Base-by-base conservation (phyloP, 2,888 invertebrate species). In the Allygus modestus region DNA sequence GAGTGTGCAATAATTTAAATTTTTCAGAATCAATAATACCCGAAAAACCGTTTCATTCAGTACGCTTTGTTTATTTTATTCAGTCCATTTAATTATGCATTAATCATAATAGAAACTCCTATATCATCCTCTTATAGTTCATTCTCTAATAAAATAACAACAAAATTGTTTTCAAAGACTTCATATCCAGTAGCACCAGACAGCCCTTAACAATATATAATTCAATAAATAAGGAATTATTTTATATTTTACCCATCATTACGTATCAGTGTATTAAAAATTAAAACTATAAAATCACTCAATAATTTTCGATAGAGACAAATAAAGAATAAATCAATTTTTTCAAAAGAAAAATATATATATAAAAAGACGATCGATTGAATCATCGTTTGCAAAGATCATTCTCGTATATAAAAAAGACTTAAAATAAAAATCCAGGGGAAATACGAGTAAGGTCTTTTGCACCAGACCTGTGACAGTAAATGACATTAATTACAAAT, bases 401-500 rank as follows among this genome's bases (percentile, higher is more conserved):
- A n/a, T n/a, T n/a, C 26, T 23, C 5, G 1, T 23, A 26, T 58
- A 58, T 58, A 58, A 58, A 58, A 23, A 23, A 58, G 2, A 15
- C 46, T 2, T 15, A 15, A 17, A 46, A 46, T 15, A 58, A 58
- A 58, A 58, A 23, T 58, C 58, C 58, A 20, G 1, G 7, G 7
- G 0, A 23, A 65, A 65, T 65, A 46, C 7, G n/a, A 2, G 1
- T 11, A 4, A 65, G 65, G 65, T 15, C 26, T 65, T 5, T 58
- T 31, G 31, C 28, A 65, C 12, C 12, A 65, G 65, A 65, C 58
- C 26, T 23, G 1, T 31, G 65, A 31, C 65, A 15, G n/a, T 37
- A 41, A 71, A 15, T 31, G 65, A 31, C 65, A 15, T 7, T 37
- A 41, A 71, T 71, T 71, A 71, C 71, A 71, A 71, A 41, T 71